phyloP scores from a whole-genome alignment of 1,140 invertebrate species.

The Drosophila albomicans region DNA sequence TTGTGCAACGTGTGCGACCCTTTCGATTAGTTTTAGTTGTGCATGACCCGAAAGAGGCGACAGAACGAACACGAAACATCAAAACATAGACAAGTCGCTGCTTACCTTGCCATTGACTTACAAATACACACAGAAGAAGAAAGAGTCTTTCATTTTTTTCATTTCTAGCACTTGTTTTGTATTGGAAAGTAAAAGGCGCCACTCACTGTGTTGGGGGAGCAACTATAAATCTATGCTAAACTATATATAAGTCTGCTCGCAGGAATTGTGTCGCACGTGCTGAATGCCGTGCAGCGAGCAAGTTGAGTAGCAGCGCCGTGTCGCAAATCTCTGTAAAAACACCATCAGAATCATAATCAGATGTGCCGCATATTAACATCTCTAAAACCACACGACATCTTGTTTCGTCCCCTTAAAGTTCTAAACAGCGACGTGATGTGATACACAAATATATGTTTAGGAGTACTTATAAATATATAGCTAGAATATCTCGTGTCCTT shows the following conservation, averaged over 20 bases:
- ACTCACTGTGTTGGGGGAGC: conserved; percentile 29
- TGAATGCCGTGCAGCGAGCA: conserved; percentile 88
- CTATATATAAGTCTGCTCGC: conserved; percentile 92
- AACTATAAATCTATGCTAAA: conserved; percentile 72
- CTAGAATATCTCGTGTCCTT: not conserved
- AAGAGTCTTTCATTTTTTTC: too few species aligned
- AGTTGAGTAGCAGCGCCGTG: conserved; percentile 90
- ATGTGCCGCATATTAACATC: conserved; percentile 24
- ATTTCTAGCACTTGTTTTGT: not conserved
- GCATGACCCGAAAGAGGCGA: conserved; percentile 27
- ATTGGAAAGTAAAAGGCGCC: conserved; percentile 15
- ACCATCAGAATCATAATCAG: conserved; percentile 71
- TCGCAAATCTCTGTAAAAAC: conserved; percentile 89
- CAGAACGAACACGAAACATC: conserved; percentile 44
- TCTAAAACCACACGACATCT: not conserved
- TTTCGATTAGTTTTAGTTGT: not conserved
- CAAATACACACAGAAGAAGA: conserved; percentile 13
- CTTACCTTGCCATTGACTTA: conserved; percentile 72
- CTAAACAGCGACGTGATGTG: not conserved
- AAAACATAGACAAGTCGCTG: conserved; percentile 58
- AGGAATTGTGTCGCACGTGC: conserved; percentile 90
- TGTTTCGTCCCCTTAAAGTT: not conserved
- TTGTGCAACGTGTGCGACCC: conserved; percentile 27
- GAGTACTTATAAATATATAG: not conserved
- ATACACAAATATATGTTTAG: not conserved